These are phyloP conservation scores for Psittacus erithacus DNA, from an alignment of 2,113 vertebrate species.

Conservation along the genomic window DNA sequence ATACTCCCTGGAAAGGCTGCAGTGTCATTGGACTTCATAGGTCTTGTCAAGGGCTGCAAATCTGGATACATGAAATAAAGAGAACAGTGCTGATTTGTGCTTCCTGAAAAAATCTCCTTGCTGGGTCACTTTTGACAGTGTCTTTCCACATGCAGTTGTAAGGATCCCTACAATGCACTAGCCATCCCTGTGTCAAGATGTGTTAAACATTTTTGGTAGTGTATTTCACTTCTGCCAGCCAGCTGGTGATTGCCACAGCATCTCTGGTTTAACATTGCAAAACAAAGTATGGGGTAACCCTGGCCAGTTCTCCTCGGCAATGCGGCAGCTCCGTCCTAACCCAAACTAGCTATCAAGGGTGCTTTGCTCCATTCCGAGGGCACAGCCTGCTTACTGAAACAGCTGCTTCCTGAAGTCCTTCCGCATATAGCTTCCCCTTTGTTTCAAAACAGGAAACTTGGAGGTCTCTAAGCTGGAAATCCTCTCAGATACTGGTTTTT, in stretches of 20 bases:
- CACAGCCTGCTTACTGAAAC: not conserved
- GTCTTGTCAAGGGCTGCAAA: not conserved
- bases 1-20: not conserved
- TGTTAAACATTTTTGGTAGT: not conserved
- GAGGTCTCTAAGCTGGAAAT: not conserved
- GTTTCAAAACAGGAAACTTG: not conserved
- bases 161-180: not conserved
- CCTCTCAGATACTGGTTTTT: not conserved
- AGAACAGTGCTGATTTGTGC: not conserved
- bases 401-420: not conserved
- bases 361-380: not conserved
- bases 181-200: not conserved
- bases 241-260: not conserved
- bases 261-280: not conserved
- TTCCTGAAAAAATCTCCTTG: not conserved
- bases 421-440: not conserved
- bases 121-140: not conserved
- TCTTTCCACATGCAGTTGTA: not conserved
- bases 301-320: not conserved
- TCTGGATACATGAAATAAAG: not conserved
- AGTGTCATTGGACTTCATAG: not conserved
- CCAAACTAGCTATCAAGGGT: too few species aligned
- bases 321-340: not conserved
- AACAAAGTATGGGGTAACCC: not conserved
- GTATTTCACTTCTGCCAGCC: not conserved